phyloP scores from a whole-genome alignment of 2,797 vertebrate genomes.

The Bucorvus abyssinicus region DNA sequence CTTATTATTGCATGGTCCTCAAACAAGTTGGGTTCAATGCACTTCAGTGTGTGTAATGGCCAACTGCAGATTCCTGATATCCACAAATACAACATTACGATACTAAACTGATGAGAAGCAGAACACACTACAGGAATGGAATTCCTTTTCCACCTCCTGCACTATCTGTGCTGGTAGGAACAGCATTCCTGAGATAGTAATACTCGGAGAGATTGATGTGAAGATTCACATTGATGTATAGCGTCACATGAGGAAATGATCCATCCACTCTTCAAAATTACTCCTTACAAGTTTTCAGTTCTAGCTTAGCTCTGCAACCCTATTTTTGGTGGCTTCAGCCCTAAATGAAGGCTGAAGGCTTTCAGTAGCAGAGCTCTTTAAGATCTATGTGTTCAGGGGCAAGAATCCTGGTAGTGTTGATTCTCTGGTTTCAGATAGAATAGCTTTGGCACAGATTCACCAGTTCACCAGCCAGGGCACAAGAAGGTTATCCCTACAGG shows the following conservation, averaged over 20 bases:
- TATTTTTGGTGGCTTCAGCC: neutral
- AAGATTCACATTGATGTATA: neutral
- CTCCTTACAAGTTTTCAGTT: neutral
- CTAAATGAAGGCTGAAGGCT: neutral
- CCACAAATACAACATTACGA: neutral
- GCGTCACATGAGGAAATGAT: neutral
- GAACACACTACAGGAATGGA: neutral
- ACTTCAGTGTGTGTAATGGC: neutral
- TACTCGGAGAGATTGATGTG: neutral
- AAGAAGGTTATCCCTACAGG: neutral
- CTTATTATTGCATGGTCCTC: neutral
- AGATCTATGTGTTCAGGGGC: neutral
- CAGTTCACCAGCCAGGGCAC: neutral
- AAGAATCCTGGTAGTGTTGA: neutral
- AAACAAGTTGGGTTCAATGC: neutral
- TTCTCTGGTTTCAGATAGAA: neutral
- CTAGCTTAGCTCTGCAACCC: neutral
- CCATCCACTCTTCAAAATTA: neutral
- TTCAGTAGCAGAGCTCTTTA: neutral
- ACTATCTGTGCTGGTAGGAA: neutral
- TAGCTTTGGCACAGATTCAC: neutral
- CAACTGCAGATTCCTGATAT: neutral
- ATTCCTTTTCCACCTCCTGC: neutral
- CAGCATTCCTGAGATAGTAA: neutral
- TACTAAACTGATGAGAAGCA: neutral